phyloP scores from a whole-genome alignment of 2,888 invertebrate genomes.

The Zygogramma bicolorata region DNA sequence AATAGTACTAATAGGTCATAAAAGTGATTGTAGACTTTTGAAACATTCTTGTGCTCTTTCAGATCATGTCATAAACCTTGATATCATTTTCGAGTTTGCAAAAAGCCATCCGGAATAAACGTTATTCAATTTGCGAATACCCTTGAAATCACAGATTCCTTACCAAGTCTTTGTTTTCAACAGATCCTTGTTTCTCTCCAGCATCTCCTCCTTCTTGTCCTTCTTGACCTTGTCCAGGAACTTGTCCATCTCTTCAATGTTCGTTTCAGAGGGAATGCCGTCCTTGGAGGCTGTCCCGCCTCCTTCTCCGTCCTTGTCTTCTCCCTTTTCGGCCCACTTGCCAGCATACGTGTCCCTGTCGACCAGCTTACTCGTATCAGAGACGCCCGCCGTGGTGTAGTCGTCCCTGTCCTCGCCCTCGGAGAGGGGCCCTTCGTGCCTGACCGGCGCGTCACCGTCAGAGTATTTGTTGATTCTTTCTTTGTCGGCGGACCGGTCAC shows the following conservation, averaged over 20 bases:
- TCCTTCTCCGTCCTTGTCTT: conserved; percentile 44
- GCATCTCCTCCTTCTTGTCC: conserved; percentile 71
- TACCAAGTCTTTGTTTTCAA: conserved; percentile 60
- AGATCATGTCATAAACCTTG: too few relatives aligned
- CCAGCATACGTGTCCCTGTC: conserved; percentile 74
- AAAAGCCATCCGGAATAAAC: too few relatives aligned
- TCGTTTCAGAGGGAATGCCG: conserved; percentile 61
- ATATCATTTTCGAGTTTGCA: too few relatives aligned
- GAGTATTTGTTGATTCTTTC: conserved; percentile 73
- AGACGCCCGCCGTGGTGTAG: conserved; percentile 61
- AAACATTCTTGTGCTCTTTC: too few relatives aligned
- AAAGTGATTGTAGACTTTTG: too few relatives aligned
- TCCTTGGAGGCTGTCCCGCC: conserved; percentile 35
- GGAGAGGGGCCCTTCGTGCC: conserved; percentile 71
- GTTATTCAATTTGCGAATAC: too few relatives aligned
- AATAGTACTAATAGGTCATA: too few relatives aligned
- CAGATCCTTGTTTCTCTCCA: conserved; percentile 69
- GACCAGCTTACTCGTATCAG: conserved; percentile 43
- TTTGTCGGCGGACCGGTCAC: conserved; percentile 62
- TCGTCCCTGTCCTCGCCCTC: conserved; percentile 73
- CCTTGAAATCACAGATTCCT: too few relatives aligned
- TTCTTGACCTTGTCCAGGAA: conserved; percentile 71
- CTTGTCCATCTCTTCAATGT: conserved; percentile 71
- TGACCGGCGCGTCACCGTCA: conserved; percentile 62
- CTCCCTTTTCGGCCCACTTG: conserved; percentile 74